Evolutionary conservation across 1,140 invertebrate species (phyloP), one percentile per base, ranked within the genome.

Genomic region (Saxidomus purpurata): DNA sequence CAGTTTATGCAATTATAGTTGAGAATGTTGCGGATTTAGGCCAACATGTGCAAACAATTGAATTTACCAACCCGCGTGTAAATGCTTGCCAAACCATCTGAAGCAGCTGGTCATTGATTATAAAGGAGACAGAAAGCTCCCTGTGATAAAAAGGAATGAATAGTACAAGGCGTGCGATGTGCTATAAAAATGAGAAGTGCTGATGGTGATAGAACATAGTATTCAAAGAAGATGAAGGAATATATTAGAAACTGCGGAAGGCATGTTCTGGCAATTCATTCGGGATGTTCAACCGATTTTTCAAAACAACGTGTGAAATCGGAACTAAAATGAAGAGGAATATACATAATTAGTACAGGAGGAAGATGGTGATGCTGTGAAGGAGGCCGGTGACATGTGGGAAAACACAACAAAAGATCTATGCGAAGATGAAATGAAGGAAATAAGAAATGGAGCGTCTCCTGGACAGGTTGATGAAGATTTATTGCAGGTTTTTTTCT

Each of bases 31-130:
- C 61, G 13, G 38, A 96, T 88, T 71, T 67, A 49, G 87, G 91
- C 4, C 81, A 93, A 88, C 89, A 8, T 79, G 93, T 95, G 8
- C 92, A 94, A 89, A 96, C 96, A 94, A 92, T 96, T 25, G 87
- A 94, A 81, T 94, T 92, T 76, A 76, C 52, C 36, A 93, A 93
- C 71, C 93, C 87, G 63, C 89, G 15, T 69, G 55, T 92, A 96
- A 92, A 94, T 96, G 59, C 95, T 95, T 91, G 86, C 93, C 61
- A 3, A 55, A 43, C 94, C 94, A 91, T 4, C 77, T 90, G 63
- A 92, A 63, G 67, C 85, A 91, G 52, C 25, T 91, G 17, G 87
- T 89, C 13, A 28, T n/a, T 36, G 76, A 84, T 25, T 90, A 85
- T 38, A 91, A 90, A 69, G 89, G 89, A 19, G 90, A 86, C 22